A percentile compares a stretch with the other conserved stretches of the same genome.
Conservation (phyloP, 2,888 invertebrate genomes). For the Arctia plantaginis region DNA sequence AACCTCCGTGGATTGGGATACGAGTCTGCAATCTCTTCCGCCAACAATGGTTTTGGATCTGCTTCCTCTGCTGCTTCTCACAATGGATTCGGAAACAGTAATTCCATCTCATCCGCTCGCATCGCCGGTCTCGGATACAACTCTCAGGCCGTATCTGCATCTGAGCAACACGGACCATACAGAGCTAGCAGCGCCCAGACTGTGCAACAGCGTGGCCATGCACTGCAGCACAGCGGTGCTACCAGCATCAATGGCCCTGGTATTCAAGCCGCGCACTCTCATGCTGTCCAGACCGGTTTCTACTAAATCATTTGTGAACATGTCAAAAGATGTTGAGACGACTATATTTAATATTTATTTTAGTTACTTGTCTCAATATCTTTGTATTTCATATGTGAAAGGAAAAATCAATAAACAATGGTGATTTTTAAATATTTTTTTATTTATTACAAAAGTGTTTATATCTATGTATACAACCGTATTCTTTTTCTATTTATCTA, state of each 20-base stretch:
- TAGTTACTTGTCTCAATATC: conserved; percentile 71
- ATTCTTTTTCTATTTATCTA: background rate
- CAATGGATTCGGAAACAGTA: conserved; percentile 50
- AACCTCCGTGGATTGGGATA: conserved; percentile 48
- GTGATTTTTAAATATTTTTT: conserved; percentile 31
- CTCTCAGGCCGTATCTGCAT: conserved; percentile 66
- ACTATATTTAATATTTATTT: conserved; percentile 51
- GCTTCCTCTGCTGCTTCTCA: conserved; percentile 51
- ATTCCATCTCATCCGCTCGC: conserved; percentile 65
- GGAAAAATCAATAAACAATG: conserved; percentile 62
- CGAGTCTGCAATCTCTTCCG: conserved; percentile 47
- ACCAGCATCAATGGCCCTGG: conserved; percentile 71
- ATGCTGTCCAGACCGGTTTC: conserved; percentile 71
- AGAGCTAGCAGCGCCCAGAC: conserved; percentile 70
- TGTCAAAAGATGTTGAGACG: conserved; percentile 70
- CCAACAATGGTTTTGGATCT: conserved; percentile 48
- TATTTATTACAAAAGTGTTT: conserved; percentile 28
- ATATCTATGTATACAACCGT: background rate
- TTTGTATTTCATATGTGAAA: conserved; percentile 41
- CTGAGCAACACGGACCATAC: conserved; percentile 65
- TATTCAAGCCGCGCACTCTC: conserved; percentile 70
- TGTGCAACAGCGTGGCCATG: conserved; percentile 63
- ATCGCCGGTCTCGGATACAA: conserved; percentile 55
- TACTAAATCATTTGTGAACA: conserved; percentile 54
- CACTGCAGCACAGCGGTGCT: conserved; percentile 69